A percentile compares a stretch with the other conserved stretches of the same genome.
Conservation (phyloP, 2,888 invertebrate species). For the Cataglyphis cursor region DNA sequence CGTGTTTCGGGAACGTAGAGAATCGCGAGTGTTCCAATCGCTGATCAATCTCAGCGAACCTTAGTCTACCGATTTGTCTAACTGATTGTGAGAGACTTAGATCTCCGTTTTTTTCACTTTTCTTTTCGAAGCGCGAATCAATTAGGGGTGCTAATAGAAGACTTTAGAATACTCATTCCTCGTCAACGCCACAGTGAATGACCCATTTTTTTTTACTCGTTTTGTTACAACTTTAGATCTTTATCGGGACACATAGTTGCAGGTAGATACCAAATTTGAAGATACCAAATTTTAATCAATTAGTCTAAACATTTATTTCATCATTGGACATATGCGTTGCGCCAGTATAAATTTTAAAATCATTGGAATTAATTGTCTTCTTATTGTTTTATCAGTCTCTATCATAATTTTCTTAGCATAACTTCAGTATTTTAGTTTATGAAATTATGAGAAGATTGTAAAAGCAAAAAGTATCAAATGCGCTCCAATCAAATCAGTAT, state of each 20-base stretch:
- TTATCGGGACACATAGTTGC: slow-evolving; percentile 11
- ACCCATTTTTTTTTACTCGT: neutral
- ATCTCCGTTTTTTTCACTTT: neutral
- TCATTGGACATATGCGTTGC: neutral
- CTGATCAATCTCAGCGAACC: slow-evolving; percentile 7
- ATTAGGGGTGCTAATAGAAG: neutral
- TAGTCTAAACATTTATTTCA: neutral
- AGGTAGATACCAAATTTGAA: neutral
- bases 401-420: neutral
- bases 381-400: neutral
- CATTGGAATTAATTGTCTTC: neutral
- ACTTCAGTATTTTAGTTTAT: neutral
- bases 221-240: neutral
- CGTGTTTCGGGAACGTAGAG: slow-evolving; percentile 25
- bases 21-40: slow-evolving; percentile 10
- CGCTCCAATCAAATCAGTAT: neutral
- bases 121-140: slow-evolving; percentile 22
- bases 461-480: neutral
- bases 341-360: neutral
- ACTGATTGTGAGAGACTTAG: too few relatives aligned
- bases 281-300: neutral
- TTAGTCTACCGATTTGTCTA: slow-evolving; percentile 26
- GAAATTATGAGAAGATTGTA: neutral
- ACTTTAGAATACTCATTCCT: neutral
- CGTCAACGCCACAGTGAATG: neutral